These are phyloP conservation scores for Charadrius vociferus DNA, from an alignment of 2,113 vertebrate species.

Conservation along the genomic window DNA sequence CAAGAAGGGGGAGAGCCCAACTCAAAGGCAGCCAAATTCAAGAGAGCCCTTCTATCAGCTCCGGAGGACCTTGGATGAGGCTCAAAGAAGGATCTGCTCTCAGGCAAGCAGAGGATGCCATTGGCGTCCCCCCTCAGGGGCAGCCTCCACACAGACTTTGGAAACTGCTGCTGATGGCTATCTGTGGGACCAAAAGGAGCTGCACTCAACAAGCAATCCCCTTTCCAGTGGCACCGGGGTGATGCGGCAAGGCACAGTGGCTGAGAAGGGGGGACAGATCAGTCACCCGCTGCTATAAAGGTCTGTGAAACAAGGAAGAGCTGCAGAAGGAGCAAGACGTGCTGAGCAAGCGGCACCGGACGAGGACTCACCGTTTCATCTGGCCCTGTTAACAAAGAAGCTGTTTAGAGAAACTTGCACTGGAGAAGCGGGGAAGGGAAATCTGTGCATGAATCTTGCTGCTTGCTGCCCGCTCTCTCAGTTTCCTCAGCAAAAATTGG, in stretches of 20 bases:
- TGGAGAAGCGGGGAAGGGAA: not conserved
- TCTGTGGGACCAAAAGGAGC: not conserved
- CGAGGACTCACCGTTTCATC: accelerated
- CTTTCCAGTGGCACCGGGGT: not conserved
- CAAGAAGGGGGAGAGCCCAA: not conserved
- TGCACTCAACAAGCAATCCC: not conserved
- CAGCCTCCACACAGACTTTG: not conserved
- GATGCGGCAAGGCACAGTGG: not conserved
- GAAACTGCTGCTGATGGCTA: not conserved
- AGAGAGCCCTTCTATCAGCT: not conserved
- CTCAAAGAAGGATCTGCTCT: not conserved
- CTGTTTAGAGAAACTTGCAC: not conserved
- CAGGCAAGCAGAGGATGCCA: not conserved
- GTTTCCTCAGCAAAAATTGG: not conserved
- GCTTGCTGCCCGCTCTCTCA: not conserved
- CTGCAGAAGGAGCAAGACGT: not conserved
- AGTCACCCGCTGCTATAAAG: not conserved
- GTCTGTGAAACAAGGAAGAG: not conserved
- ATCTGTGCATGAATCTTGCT: not conserved
- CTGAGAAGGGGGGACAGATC: not conserved
- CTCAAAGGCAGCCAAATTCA: conserved; percentile 15
- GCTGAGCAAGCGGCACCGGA: accelerated
- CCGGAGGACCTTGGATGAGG: not conserved
- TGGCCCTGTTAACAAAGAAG: not conserved
- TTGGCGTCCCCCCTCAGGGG: not conserved